These are phyloP conservation scores for Sinocyclocheilus anophthalmus DNA, from an alignment of 2,113 vertebrate genomes.

Conservation along the genomic window DNA sequence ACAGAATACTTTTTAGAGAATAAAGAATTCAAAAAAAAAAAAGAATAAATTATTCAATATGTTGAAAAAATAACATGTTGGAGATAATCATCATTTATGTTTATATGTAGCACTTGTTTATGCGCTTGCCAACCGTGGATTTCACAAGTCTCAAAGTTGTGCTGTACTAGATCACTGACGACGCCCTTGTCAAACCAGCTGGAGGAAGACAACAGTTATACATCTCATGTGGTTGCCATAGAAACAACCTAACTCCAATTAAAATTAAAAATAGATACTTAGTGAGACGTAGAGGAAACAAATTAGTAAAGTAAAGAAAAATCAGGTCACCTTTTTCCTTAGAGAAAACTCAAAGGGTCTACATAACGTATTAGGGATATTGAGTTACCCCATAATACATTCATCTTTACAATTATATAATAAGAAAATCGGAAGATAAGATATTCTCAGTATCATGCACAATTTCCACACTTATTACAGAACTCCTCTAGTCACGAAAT, in stretches of 20 bases:
- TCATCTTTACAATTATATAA: neutral
- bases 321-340: slow-evolving; percentile 20
- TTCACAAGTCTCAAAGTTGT: neutral
- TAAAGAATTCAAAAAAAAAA: neutral
- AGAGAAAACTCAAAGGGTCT: neutral
- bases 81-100: neutral
- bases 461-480: neutral
- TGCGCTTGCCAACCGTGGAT: neutral
- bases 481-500: slow-evolving; percentile 14
- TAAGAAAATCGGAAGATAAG: neutral
- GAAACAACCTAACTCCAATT: neutral
- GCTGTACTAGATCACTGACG: neutral
- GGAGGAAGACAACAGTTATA: neutral
- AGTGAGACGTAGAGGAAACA: neutral
- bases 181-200: slow-evolving; percentile 1
- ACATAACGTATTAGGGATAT: neutral
- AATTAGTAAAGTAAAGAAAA: slow-evolving; percentile 4
- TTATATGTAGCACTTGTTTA: neutral
- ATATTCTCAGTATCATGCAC: neutral
- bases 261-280: slow-evolving; percentile 22
- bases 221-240: neutral
- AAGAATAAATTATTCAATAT: neutral
- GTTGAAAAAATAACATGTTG: neutral
- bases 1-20: neutral
- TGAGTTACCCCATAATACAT: neutral